Percentiles rank a stretch among this genome's conserved stretches.
Conservation (phyloP, 2,888 invertebrate genomes). For the Elmis aenea region DNA sequence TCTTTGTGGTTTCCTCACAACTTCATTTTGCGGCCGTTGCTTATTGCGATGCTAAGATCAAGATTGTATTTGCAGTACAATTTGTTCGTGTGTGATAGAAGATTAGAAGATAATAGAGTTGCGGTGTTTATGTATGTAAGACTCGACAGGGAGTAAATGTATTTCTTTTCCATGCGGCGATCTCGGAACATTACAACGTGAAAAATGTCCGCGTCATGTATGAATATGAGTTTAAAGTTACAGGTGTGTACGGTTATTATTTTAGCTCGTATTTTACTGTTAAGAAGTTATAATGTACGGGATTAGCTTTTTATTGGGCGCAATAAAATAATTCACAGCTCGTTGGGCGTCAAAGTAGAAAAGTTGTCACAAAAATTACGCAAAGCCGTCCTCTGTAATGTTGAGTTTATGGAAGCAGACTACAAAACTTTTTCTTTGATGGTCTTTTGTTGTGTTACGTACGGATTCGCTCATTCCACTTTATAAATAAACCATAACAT, state of each 20-base stretch:
- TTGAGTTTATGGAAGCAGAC: no score
- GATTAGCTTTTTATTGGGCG: constrained; percentile 12
- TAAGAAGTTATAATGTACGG: constrained; percentile 9
- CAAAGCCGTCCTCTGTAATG: no score
- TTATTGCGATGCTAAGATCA: constrained; percentile 17
- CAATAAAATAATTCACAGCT: constrained; percentile 12
- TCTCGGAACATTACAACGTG: constrained; percentile 8
- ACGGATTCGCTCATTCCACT: no score
- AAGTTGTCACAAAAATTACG: no score
- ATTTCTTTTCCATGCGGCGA: constrained; percentile 14
- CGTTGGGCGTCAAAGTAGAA: no score
- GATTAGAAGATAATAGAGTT: constrained; percentile 26
- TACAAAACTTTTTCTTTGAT: no score
- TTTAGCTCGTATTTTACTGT: constrained; percentile 13
- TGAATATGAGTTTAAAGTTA: constrained; percentile 15
- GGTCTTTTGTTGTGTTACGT: no score
- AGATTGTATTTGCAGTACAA: constrained; percentile 17
- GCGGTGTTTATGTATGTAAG: constrained; percentile 26
- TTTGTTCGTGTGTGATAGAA: constrained; percentile 22
- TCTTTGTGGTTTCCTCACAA: no score
- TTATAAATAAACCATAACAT: no score
- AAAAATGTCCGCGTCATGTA: constrained; percentile 16
- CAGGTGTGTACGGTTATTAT: constrained; percentile 14
- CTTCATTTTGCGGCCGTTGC: no score
- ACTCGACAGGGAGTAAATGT: constrained; percentile 30